Base-by-base conservation (phyloP, 2,113 vertebrate species). In the Sigmodon hispidus region DNA sequence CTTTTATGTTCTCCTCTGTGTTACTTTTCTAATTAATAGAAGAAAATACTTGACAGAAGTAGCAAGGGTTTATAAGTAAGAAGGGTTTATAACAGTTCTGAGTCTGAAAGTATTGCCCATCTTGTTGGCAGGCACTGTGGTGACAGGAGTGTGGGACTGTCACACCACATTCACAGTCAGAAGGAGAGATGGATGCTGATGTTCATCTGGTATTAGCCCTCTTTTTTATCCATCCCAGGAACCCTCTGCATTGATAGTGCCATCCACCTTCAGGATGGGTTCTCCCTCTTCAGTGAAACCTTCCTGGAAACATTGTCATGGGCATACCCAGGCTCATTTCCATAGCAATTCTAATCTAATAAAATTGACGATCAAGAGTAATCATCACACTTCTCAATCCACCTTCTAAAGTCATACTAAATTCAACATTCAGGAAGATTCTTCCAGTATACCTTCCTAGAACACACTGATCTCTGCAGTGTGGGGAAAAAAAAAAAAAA, bases 401-500 rank as follows among this genome's bases (percentile, higher is more conserved):
- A 40, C 15, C n/a, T 12, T 16, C 31, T 24, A 16, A 45, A 4
- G 19, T 29, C 26, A 22, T 7, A 43, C 19, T 43, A 72, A 76
- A 72, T 55, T 36, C 22, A 10, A 24, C 80, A 29, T 31, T 52
- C 29, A 73, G n/a, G 81, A 72, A 91, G 40, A 45, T n/a, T 63
- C 0, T 0, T 61, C 52, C 0, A 1, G 63, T 45, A 48, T 5
- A 1, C 16, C 5, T 21, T 0, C 65, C 36, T 45, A 17, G 69
- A 76, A 45, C 31, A 22, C 31, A 50, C 12, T 0, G 16, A 34
- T 36, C 75, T 48, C 43, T 48, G 12, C 50, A 50, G 16, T 19
- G 11, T 67, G 65, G n/a, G n/a, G n/a, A n/a, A n/a, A n/a, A n/a
- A n/a, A n/a, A n/a, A n/a, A n/a, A 40, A 93, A 94, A 81, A n/a